Evolutionary conservation across 2,113 vertebrate genomes (phyloP), one percentile per base, ranked within the genome.

Genomic region (Orycteropus afer): DNA sequence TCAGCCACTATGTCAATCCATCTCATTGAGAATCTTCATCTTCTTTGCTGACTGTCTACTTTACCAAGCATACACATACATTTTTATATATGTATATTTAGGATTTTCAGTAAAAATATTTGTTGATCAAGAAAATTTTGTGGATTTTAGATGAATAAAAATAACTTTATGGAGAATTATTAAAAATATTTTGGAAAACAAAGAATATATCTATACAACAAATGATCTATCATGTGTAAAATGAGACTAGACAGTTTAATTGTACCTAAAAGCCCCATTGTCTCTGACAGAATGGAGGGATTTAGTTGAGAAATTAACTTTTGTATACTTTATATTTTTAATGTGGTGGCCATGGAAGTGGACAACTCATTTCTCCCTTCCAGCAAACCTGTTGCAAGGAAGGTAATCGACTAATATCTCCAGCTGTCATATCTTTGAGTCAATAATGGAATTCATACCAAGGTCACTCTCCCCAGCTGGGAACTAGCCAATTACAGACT

Each of bases 61-160:
- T n/a, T n/a, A n/a, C n/a, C 14, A 34, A 65, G 32, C 29, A 32
- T 65, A 15, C 5, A 27, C 34, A 65, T 34, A 65, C 17, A 65
- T n/a, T 32, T 17, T 57, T 57, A 57, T 5, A 22, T 57, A 20
- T 5, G 14, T 65, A 34, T 65, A 10, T 63, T 63, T 34, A 65
- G 1, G 20, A 10, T 57, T 57, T 57, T 57, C 55, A 22, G 55
- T 22, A 57, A 57, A 57, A 57, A 23, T 57, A 23, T 57, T 37
- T 79, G 65, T 40, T 32, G 47, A 67, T 67, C 27, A 51, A 79
- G 34, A 53, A 89, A 49, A 79, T 67, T 40, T 63, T 78, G n/a
- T 47, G 4, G 5, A 8, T 73, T 37, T 45, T 45, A 89, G 55
- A 80, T 67, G 71, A 17, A 40, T 78, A 89, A 93, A 93, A 85